Conservation (phyloP, 2,797 vertebrate species). For the Setipinna tenuifilis region DNA sequence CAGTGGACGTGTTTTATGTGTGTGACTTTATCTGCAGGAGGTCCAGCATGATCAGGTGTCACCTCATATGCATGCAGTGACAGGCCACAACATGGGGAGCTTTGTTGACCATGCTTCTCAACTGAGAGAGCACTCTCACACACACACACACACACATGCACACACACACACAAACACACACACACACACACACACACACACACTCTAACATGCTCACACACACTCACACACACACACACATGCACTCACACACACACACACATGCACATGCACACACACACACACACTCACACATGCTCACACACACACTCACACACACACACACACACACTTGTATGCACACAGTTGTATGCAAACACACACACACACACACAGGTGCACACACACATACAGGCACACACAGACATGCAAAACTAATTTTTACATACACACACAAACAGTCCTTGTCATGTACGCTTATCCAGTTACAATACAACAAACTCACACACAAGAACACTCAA, state of each 20-base stretch:
- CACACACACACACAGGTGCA: background rate
- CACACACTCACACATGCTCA: background rate
- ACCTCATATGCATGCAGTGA: no score
- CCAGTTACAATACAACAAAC: no score
- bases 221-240: background rate
- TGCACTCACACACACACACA: background rate
- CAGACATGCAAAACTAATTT: background rate
- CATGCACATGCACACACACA: background rate
- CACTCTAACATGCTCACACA: background rate
- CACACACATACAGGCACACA: background rate
- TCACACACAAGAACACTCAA: background rate
- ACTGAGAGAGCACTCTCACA: background rate
- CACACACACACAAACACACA: background rate
- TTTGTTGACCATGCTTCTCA: no score
- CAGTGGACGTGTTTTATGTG: no score
- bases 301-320: conserved; percentile 8
- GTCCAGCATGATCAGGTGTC: no score
- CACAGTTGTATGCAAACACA: background rate
- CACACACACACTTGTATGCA: background rate
- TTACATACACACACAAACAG: background rate
- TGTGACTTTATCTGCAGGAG: no score
- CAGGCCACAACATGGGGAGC: no score
- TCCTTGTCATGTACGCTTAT: no score
- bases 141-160: background rate
- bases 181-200: background rate